Evolutionary conservation across 2,888 invertebrate species (phyloP).

Genomic region (Scrobipalpa costella): DNA sequence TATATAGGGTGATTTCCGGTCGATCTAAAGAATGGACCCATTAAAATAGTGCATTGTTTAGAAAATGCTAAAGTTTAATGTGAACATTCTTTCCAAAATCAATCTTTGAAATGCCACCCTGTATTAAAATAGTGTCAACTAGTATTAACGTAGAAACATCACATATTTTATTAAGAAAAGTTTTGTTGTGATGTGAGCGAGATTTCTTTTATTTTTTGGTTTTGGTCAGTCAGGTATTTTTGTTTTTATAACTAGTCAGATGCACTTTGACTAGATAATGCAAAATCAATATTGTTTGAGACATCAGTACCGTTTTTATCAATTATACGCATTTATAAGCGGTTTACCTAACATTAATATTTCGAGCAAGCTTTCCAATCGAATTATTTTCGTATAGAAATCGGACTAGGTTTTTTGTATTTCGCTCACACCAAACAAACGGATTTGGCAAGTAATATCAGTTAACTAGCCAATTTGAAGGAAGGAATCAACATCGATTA

Average conservation of each 20-base stretch:
- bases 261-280: slow-evolving; percentile 50
- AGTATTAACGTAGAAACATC: slow-evolving; percentile 66
- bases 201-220: slow-evolving; percentile 32
- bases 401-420: slow-evolving; percentile 30
- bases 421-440: slow-evolving; percentile 63
- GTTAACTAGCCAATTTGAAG: slow-evolving; percentile 40
- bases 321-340: background rate
- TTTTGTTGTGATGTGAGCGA: slow-evolving; percentile 62
- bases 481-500: slow-evolving; percentile 26
- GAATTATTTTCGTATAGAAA: slow-evolving; percentile 14
- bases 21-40: background rate
- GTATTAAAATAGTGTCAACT: slow-evolving; percentile 67
- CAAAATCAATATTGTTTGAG: background rate
- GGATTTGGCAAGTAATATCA: slow-evolving; percentile 64
- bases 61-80: background rate
- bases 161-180: slow-evolving; percentile 55
- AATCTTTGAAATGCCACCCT: slow-evolving; percentile 3
- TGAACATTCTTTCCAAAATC: background rate
- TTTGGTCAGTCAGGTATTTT: slow-evolving; percentile 28
- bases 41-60: background rate
- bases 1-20: slow-evolving; percentile 41
- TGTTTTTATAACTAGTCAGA: slow-evolving; percentile 31
- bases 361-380: slow-evolving; percentile 13
- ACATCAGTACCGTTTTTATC: background rate
- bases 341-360: slow-evolving; percentile 3